Evolutionary conservation across 2,797 vertebrate species (phyloP).

Genomic region (Squalus acanthias): DNA sequence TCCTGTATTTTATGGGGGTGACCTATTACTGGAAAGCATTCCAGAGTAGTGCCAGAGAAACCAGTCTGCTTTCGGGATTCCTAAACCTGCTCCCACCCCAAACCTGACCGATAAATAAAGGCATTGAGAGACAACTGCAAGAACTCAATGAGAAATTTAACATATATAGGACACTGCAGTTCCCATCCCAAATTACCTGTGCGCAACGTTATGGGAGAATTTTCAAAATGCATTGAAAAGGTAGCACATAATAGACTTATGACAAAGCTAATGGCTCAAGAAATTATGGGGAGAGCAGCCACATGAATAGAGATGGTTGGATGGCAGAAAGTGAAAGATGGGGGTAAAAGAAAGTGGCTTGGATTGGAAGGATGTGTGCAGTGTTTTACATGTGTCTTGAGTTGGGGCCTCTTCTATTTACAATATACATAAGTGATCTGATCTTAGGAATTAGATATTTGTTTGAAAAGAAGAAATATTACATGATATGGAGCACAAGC

Average conservation of each 20-base stretch:
- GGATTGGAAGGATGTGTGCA: neutral
- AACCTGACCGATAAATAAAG: neutral
- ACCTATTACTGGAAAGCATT: neutral
- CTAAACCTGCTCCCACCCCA: neutral
- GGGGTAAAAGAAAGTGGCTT: neutral
- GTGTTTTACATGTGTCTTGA: neutral
- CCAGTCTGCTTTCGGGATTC: neutral
- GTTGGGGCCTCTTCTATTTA: neutral
- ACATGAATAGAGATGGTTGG: neutral
- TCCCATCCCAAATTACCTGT: neutral
- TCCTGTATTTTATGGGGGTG: neutral
- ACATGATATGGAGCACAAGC: neutral
- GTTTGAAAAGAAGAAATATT: no score
- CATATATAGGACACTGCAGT: neutral
- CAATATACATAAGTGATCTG: neutral
- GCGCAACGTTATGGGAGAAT: neutral
- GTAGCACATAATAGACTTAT: neutral
- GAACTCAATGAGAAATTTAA: neutral
- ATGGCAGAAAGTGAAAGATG: neutral
- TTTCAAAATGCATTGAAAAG: neutral
- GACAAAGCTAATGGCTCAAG: neutral
- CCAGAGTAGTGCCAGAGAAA: neutral
- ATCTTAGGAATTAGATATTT: no score
- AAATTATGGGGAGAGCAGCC: neutral
- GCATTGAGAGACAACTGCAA: neutral